Evolutionary conservation across 2,797 vertebrate genomes (phyloP).

Genomic region (Microctenopoma lineatum): DNA sequence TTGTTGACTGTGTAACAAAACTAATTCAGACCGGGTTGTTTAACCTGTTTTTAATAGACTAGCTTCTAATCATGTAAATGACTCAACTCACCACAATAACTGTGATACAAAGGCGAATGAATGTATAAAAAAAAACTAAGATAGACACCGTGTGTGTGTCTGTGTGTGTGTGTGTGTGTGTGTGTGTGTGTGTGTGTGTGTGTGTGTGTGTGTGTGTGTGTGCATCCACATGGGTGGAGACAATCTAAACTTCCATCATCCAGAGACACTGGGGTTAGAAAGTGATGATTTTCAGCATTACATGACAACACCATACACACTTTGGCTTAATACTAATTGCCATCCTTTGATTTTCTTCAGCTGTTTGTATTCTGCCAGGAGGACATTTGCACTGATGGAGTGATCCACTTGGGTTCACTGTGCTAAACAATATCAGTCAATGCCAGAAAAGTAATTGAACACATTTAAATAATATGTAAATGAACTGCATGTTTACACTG

Average conservation of each 20-base stretch:
- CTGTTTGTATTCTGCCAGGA: slow-evolving; percentile 3
- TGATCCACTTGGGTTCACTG: slow-evolving; percentile 3
- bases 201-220: too few relatives aligned
- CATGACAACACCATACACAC: slow-evolving; percentile 1
- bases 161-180: too few relatives aligned
- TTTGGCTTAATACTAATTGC: slow-evolving; percentile 6
- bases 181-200: too few relatives aligned
- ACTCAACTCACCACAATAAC: too few relatives aligned
- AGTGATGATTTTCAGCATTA: not conserved
- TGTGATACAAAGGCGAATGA: too few relatives aligned
- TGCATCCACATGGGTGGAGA: too few relatives aligned
- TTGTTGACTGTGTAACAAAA: too few relatives aligned
- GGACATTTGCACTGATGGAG: slow-evolving; percentile 17
- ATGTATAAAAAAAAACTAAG: too few relatives aligned
- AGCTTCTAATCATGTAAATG: too few relatives aligned
- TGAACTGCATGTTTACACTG: not conserved
- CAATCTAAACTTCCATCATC: not conserved
- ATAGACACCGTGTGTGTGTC: too few relatives aligned
- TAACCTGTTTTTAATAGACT: too few relatives aligned
- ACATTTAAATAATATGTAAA: slow-evolving; percentile 18
- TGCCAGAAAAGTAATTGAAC: slow-evolving; percentile 17
- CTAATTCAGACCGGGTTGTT: too few relatives aligned
- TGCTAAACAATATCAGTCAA: slow-evolving; percentile 14
- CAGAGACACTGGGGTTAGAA: not conserved
- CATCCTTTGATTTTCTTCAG: slow-evolving; percentile 13